Percentiles rank a stretch among this genome's conserved stretches.
These are phyloP conservation scores for Tubulanus polymorphus DNA, from an alignment of 2,888 invertebrate species.

Conservation along the genomic window DNA sequence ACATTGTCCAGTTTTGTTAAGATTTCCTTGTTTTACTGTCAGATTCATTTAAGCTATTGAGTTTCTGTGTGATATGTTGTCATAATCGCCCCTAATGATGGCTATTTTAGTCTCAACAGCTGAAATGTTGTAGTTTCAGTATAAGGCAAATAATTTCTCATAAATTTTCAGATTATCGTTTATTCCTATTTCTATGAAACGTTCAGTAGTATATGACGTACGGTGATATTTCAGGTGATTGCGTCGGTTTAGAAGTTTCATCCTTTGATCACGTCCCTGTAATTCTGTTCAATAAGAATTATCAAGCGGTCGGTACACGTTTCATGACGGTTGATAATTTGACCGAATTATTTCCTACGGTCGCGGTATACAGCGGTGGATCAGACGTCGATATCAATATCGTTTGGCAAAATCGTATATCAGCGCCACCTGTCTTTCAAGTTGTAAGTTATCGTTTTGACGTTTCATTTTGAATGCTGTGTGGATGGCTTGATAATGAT, in stretches of 20 bases:
- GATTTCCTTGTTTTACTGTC: too few species aligned
- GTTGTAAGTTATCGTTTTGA: slow-evolving; percentile 25
- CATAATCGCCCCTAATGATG: too few species aligned
- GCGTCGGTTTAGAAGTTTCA: slow-evolving; percentile 34
- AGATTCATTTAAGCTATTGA: too few species aligned
- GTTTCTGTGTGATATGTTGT: too few species aligned
- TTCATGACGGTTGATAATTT: slow-evolving; percentile 28
- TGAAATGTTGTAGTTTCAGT: too few species aligned
- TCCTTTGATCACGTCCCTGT: slow-evolving; percentile 30
- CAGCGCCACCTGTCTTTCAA: slow-evolving; percentile 25
- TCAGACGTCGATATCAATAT: slow-evolving; percentile 38
- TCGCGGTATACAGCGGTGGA: slow-evolving; percentile 41
- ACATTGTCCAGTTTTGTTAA: too few species aligned
- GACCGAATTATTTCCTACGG: slow-evolving; percentile 36
- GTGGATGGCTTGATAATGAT: not conserved
- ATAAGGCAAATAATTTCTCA: too few species aligned
- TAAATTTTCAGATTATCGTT: too few species aligned
- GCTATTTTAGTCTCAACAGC: too few species aligned
- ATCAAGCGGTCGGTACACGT: slow-evolving; percentile 35
- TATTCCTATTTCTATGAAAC: too few species aligned
- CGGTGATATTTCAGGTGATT: slow-evolving; percentile 31
- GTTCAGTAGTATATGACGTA: too few species aligned
- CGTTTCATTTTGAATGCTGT: not conserved
- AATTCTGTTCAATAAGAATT: slow-evolving; percentile 40
- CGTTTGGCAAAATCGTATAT: slow-evolving; percentile 39